Percentiles rank a stretch among this genome's conserved stretches.
These are phyloP conservation scores for Poecilia latipinna DNA, from an alignment of 2,113 vertebrate genomes.

Conservation along the genomic window DNA sequence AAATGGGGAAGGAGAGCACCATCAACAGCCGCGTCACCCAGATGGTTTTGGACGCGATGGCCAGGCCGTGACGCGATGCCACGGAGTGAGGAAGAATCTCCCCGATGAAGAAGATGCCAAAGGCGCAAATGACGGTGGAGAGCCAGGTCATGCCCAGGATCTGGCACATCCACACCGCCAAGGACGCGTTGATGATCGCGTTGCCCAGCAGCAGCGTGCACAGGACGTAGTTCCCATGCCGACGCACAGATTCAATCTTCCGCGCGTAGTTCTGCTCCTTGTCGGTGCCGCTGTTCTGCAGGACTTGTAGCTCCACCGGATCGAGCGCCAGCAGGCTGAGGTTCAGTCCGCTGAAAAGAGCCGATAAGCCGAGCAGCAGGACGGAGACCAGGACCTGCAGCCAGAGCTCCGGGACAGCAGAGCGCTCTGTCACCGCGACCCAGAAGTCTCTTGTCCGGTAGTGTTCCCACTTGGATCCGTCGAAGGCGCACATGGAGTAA, in stretches of 20 bases:
- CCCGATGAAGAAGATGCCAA: constrained; percentile 90
- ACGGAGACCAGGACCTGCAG: constrained; percentile 86
- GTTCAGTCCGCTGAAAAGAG: constrained; percentile 91
- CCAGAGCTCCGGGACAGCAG: constrained; percentile 81
- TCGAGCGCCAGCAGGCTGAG: constrained; percentile 91
- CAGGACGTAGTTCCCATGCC: constrained; percentile 90
- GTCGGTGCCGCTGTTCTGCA: constrained; percentile 93
- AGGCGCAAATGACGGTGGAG: constrained; percentile 88
- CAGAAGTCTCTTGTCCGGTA: constrained; percentile 88
- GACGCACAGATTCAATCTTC: constrained; percentile 90
- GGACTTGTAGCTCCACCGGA: constrained; percentile 92
- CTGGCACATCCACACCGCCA: constrained; percentile 91
- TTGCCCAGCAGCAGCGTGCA: constrained; percentile 92
- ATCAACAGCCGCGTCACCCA: constrained; percentile 92
- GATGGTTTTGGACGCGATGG: constrained; percentile 91
- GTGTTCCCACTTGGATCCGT: constrained; percentile 89
- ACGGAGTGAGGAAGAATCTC: constrained; percentile 94
- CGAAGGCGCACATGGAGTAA: constrained; percentile 92
- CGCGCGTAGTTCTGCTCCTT: constrained; percentile 89
- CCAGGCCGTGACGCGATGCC: constrained; percentile 92
- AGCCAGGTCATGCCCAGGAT: constrained; percentile 89
- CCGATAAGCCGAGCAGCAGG: constrained; percentile 86
- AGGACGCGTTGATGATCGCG: constrained; percentile 89
- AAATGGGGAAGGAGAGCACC: constrained; percentile 91
- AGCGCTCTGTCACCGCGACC: constrained; percentile 81